phyloP scores from a whole-genome alignment of 2,113 vertebrate species.

The Mirounga angustirostris region DNA sequence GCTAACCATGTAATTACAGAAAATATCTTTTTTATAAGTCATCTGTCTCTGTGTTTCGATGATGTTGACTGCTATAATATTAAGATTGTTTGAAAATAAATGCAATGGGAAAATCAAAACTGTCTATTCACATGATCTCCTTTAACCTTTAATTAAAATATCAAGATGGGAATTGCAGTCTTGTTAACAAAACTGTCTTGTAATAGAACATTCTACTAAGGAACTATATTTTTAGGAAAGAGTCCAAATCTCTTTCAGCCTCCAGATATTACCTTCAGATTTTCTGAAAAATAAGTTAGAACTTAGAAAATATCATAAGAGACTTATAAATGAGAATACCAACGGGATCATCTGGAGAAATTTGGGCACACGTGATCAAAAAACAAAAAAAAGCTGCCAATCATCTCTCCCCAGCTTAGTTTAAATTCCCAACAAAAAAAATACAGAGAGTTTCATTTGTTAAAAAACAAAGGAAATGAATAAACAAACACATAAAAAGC shows the following conservation, averaged over 20 bases:
- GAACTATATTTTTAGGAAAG: neutral
- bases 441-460: fast-evolving
- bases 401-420: neutral
- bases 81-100: conserved; percentile 54
- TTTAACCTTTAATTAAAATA: neutral
- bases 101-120: conserved; percentile 38
- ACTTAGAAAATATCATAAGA: neutral
- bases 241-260: neutral
- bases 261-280: neutral
- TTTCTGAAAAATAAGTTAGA: conserved; percentile 5
- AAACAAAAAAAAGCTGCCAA: neutral
- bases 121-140: neutral
- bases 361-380: neutral
- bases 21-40: conserved; percentile 76
- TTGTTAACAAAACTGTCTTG: neutral
- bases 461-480: neutral
- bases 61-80: conserved; percentile 51
- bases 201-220: neutral
- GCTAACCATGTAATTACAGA: conserved; percentile 78
- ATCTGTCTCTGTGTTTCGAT: conserved; percentile 69
- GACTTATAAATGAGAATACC: neutral
- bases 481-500: neutral
- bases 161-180: neutral
- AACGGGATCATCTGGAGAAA: neutral
- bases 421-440: conserved; percentile 9